Evolutionary conservation across 2,888 invertebrate genomes (phyloP).

Genomic region (Tryphoninae sp.): DNA sequence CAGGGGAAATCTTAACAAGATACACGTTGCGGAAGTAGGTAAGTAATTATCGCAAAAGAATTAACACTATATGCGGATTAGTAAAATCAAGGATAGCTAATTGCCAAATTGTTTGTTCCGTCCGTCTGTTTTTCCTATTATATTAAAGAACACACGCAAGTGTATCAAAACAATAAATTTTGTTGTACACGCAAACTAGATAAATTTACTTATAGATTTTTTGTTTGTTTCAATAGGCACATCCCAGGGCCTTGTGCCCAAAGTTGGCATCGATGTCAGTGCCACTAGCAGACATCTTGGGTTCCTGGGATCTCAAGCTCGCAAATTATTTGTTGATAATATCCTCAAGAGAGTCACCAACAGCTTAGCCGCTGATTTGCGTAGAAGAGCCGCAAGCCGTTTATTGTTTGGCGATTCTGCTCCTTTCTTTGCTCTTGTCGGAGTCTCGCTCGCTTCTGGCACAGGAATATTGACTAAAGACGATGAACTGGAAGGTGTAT

Average conservation of each 20-base stretch:
- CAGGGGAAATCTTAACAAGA: slow-evolving; percentile 75
- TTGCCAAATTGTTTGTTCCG: neutral
- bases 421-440: slow-evolving; percentile 89
- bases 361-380: slow-evolving; percentile 85
- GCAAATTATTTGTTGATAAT: slow-evolving; percentile 87
- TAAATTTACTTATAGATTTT: neutral
- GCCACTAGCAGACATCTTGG: slow-evolving; percentile 73
- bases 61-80: neutral
- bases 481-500: slow-evolving; percentile 89
- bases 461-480: slow-evolving; percentile 89
- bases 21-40: slow-evolving; percentile 80
- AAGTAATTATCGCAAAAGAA: slow-evolving; percentile 59
- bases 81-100: neutral
- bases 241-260: slow-evolving; percentile 77
- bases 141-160: neutral
- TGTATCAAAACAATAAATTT: neutral
- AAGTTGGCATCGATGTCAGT: slow-evolving; percentile 72
- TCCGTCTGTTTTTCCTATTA: neutral
- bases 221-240: slow-evolving; percentile 70
- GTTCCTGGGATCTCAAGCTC: slow-evolving; percentile 84
- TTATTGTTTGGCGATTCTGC: slow-evolving; percentile 86
- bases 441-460: slow-evolving; percentile 88
- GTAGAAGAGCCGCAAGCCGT: slow-evolving; percentile 85
- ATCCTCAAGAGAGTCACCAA: slow-evolving; percentile 87
- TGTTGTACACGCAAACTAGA: neutral